Conservation (phyloP, 2,797 vertebrate species). For the Euphonia xanthogaster region DNA sequence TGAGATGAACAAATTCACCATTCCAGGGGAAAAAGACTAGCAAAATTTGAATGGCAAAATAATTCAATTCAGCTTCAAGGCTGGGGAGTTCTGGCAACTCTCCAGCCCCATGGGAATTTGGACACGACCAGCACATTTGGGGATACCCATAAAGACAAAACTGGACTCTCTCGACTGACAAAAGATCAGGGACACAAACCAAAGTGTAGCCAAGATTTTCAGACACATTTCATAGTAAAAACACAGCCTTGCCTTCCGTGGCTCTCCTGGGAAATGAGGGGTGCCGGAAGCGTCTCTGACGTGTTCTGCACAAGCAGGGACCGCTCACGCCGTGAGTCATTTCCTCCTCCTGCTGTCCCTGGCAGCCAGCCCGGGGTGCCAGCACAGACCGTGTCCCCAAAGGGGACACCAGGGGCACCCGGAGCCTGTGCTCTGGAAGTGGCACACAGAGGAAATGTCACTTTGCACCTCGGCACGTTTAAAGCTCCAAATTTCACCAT, state of each 20-base stretch:
- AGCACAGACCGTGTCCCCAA: rapidly evolving
- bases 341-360: neutral
- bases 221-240: rapidly evolving
- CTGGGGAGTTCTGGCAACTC: neutral
- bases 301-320: neutral
- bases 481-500: rapidly evolving
- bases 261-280: neutral
- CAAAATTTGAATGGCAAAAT: neutral
- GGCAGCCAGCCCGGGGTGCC: neutral
- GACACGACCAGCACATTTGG: rapidly evolving
- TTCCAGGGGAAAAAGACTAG: no score
- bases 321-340: neutral
- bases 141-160: neutral
- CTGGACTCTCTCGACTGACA: rapidly evolving
- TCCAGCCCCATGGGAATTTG: neutral
- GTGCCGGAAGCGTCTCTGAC: neutral
- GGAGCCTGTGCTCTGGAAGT: rapidly evolving
- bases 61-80: neutral
- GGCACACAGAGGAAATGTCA: rapidly evolving
- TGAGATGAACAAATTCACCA: neutral
- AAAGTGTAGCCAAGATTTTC: rapidly evolving
- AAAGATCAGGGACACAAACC: rapidly evolving
- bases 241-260: neutral
- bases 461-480: rapidly evolving
- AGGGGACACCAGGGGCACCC: rapidly evolving